A percentile compares a stretch with the other conserved stretches of the same genome.
These are phyloP conservation scores for Phalacrocorax carbo DNA, from an alignment of 2,113 vertebrate genomes.

Conservation along the genomic window DNA sequence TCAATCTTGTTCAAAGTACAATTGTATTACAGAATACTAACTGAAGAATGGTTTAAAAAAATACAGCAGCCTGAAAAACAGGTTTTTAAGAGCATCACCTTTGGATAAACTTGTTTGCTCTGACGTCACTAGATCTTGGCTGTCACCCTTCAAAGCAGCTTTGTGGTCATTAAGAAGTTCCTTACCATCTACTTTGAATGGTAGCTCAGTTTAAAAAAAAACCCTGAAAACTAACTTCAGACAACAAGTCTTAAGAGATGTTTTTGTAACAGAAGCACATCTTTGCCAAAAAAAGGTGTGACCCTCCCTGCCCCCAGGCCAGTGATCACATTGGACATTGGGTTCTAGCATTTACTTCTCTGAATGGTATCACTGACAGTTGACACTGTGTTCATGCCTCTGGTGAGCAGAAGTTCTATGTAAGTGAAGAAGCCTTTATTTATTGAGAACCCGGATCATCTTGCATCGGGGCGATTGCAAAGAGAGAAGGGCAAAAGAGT, in stretches of 20 bases:
- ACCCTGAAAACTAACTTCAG: not conserved
- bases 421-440: not conserved
- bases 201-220: not conserved
- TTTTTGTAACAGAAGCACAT: not conserved
- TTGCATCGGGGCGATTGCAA: not conserved
- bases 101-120: conserved; percentile 49
- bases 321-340: not conserved
- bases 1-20: conserved; percentile 19
- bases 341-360: not conserved
- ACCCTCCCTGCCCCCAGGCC: not conserved
- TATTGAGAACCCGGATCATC: not conserved
- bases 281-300: not conserved
- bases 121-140: not conserved
- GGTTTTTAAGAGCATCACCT: conserved; percentile 52
- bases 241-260: not conserved
- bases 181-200: not conserved
- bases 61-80: conserved; percentile 38
- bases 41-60: not conserved
- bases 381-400: not conserved
- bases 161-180: conserved; percentile 15
- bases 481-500: not conserved
- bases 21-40: not conserved
- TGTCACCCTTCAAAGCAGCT: conserved; percentile 29
- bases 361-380: not conserved
- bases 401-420: not conserved